Percentiles rank a stretch among this genome's conserved stretches.
phyloP scores from a whole-genome alignment of 2,113 vertebrate species.

The Dendropsophus ebraccatus region DNA sequence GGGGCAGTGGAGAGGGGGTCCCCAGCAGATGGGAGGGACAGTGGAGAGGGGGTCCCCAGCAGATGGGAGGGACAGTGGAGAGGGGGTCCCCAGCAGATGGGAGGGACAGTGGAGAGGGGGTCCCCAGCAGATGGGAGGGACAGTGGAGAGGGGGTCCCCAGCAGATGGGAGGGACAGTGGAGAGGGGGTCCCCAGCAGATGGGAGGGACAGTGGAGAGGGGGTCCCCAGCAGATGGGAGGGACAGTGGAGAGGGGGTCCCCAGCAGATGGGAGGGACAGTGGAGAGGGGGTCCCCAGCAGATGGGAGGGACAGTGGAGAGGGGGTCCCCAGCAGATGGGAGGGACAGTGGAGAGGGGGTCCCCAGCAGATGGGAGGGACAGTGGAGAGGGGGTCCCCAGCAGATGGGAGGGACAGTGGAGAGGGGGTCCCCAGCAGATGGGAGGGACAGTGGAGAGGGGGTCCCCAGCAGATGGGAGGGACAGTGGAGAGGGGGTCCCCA shows the following conservation, averaged over 20 bases:
- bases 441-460: constrained; percentile 76
- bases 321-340: not conserved
- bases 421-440: too few species aligned
- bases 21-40: too few species aligned
- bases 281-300: constrained; percentile 2
- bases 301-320: too few species aligned
- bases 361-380: constrained; percentile 83
- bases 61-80: too few species aligned
- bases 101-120: too few species aligned
- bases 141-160: constrained; percentile 83
- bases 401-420: too few species aligned
- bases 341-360: constrained; percentile 79
- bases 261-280: constrained; percentile 84
- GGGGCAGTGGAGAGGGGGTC: too few species aligned
- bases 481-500: constrained; percentile 16
- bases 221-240: not conserved
- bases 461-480: constrained; percentile 83
- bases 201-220: too few species aligned
- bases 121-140: not conserved
- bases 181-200: constrained; percentile 2
- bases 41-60: too few species aligned
- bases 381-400: constrained; percentile 7
- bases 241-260: constrained; percentile 80
- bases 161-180: constrained; percentile 82
- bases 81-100: constrained; percentile 2